Conservation (phyloP, 2,797 vertebrate species). For the Smutsia temminckii region DNA sequence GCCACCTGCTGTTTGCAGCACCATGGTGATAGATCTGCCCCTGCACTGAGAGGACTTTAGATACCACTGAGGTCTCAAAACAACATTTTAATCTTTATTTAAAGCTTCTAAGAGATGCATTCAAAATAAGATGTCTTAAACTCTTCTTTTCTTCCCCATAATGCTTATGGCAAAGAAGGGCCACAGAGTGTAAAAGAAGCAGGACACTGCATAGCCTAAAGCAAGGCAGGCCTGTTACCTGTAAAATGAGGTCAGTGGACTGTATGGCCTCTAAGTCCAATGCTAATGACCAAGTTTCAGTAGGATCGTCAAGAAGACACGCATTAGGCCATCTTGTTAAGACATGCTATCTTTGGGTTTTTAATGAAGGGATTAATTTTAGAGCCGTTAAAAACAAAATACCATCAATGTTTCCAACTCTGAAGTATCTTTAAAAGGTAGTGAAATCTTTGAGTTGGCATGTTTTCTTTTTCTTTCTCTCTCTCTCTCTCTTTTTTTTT, state of each 20-base stretch:
- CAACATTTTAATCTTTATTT: slow-evolving; percentile 81
- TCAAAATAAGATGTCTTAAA: slow-evolving; percentile 83
- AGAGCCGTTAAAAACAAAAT: slow-evolving; percentile 52
- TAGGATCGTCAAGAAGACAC: not conserved
- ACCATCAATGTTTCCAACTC: not conserved
- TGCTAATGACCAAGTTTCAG: not conserved
- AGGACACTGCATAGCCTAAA: slow-evolving; percentile 61
- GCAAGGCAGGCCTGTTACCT: not conserved
- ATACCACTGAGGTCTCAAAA: slow-evolving; percentile 76
- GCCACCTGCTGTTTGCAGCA: slow-evolving; percentile 75
- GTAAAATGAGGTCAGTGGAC: not conserved
- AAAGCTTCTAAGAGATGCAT: slow-evolving; percentile 79
- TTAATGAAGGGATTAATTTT: slow-evolving; percentile 8
- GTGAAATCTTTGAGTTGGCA: slow-evolving; percentile 17
- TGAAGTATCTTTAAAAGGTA: slow-evolving; percentile 4
- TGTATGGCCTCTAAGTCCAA: too few species aligned
- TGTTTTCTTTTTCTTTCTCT: not conserved
- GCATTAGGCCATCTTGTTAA: slow-evolving; percentile 11
- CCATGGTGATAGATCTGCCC: slow-evolving; percentile 61
- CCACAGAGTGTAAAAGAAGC: slow-evolving; percentile 79
- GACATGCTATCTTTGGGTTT: not conserved
- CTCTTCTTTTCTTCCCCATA: slow-evolving; percentile 56
- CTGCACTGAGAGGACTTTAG: slow-evolving; percentile 73
- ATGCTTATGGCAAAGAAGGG: slow-evolving; percentile 76
- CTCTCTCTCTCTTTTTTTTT: not conserved